Evolutionary conservation across 2,113 vertebrate genomes (phyloP).

Genomic region (Nanorana parkeri): DNA sequence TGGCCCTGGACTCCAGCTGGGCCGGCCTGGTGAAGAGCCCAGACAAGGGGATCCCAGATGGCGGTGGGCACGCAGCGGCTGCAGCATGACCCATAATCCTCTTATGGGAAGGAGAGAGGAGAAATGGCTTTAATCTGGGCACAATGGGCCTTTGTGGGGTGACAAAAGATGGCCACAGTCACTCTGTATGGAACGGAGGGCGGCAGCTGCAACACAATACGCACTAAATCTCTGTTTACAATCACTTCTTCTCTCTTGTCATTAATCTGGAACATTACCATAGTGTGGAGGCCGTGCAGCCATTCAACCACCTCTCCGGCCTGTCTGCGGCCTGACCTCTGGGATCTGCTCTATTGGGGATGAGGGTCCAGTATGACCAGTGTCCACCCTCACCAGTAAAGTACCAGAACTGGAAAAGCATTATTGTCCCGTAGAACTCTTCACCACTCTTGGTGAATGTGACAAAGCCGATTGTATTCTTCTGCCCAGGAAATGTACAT

Average conservation of each 20-base stretch:
- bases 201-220: background rate
- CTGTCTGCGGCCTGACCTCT: too few relatives aligned
- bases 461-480: too few relatives aligned
- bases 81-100: slow-evolving; percentile 16
- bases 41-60: slow-evolving; percentile 30
- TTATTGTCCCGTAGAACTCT: too few relatives aligned
- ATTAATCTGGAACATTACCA: slow-evolving; percentile 3
- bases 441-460: too few relatives aligned
- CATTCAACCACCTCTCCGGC: background rate
- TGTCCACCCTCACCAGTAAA: too few relatives aligned
- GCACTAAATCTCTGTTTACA: background rate
- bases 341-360: background rate
- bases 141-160: slow-evolving; percentile 31
- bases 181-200: background rate
- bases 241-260: background rate
- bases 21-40: background rate
- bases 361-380: too few relatives aligned
- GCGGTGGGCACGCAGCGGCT: background rate
- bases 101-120: slow-evolving; percentile 15
- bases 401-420: too few relatives aligned
- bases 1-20: slow-evolving; percentile 22
- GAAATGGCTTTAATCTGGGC: slow-evolving; percentile 12
- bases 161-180: background rate
- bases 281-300: background rate
- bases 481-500: too few relatives aligned